Percentiles rank a stretch among this genome's conserved stretches.
These are phyloP conservation scores for Latrodectus hesperus DNA, from an alignment of 2,888 invertebrate genomes.

Conservation along the genomic window DNA sequence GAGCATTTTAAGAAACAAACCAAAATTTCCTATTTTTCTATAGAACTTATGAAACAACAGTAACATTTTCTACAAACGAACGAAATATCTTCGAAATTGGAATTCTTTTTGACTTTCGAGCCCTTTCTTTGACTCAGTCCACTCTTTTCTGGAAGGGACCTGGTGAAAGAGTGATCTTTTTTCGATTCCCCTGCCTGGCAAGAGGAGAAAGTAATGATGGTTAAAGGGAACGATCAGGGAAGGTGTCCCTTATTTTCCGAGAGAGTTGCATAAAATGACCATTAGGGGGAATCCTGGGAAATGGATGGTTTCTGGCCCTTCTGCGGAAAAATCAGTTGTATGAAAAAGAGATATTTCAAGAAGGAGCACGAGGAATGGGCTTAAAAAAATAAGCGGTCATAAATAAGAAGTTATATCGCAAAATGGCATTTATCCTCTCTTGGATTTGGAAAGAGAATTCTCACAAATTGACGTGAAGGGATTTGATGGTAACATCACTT, in stretches of 20 bases:
- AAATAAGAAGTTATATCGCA: conserved; percentile 3
- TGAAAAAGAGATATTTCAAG: neutral
- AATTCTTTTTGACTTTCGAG: neutral
- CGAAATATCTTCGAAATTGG: too few relatives aligned
- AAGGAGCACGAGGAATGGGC: neutral
- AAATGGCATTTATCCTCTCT: neutral
- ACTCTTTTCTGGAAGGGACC: neutral
- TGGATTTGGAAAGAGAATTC: neutral
- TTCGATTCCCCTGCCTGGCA: conserved; percentile 30
- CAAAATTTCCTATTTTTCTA: too few relatives aligned
- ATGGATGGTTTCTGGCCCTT: conserved; percentile 39
- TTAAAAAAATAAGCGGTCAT: neutral
- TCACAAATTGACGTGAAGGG: neutral
- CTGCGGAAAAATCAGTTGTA: conserved; percentile 5
- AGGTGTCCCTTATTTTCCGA: conserved; percentile 24
- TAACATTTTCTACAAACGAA: too few relatives aligned
- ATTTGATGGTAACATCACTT: neutral
- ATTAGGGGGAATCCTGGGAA: conserved; percentile 38
- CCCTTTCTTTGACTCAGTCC: conserved; percentile 3
- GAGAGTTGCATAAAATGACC: conserved; percentile 63
- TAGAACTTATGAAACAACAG: too few relatives aligned
- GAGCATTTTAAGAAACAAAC: too few relatives aligned
- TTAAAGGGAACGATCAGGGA: conserved; percentile 33
- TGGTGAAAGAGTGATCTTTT: conserved; percentile 28
- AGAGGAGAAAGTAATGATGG: conserved; percentile 45